Evolutionary conservation across 2,797 vertebrate genomes (phyloP).

Genomic region (Lagodon rhomboides): DNA sequence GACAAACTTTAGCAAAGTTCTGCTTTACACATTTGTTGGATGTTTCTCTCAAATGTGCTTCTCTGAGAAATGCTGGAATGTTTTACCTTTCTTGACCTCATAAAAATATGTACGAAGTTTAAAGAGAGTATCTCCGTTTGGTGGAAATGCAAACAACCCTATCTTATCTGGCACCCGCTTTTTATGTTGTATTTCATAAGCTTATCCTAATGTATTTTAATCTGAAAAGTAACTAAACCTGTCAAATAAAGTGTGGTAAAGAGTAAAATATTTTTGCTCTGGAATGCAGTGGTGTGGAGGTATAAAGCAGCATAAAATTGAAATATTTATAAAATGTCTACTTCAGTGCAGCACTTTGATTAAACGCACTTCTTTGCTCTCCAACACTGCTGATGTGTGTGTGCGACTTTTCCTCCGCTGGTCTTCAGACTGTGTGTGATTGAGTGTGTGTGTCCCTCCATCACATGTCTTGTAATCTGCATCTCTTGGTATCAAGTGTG

Average conservation of each 20-base stretch:
- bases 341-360: background rate
- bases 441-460: background rate
- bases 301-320: background rate
- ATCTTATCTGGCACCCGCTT: background rate
- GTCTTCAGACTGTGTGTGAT: background rate
- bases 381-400: background rate
- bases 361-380: background rate
- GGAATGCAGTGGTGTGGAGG: background rate
- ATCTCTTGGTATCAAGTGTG: conserved; percentile 29
- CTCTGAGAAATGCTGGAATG: too few species aligned
- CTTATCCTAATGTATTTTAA: background rate
- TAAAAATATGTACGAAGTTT: background rate
- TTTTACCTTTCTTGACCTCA: background rate
- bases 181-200: background rate
- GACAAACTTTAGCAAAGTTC: background rate
- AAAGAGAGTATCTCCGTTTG: background rate
- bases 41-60: background rate
- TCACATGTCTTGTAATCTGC: conserved; percentile 2
- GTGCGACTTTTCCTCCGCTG: background rate
- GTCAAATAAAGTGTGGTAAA: background rate
- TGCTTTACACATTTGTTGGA: background rate
- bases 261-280: background rate
- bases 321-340: too few species aligned
- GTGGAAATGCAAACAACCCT: background rate
- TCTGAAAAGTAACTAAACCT: background rate